Evolutionary conservation across 2,113 vertebrate species (phyloP).

Genomic region (Vulpes lagopus): DNA sequence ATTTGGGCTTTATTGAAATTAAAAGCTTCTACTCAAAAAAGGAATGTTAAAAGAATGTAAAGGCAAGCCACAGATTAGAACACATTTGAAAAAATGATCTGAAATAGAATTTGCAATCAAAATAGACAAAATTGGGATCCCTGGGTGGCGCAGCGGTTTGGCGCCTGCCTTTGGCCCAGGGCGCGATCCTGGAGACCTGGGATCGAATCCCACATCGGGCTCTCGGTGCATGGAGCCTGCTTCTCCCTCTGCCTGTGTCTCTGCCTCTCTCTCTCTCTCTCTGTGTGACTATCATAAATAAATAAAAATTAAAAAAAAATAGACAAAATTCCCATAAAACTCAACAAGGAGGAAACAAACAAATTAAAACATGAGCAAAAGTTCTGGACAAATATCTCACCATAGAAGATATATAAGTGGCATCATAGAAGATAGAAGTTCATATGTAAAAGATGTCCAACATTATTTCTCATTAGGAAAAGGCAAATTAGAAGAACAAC

Average conservation of each 20-base stretch:
- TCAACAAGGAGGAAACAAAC: neutral
- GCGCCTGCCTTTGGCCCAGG: no score
- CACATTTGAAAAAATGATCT: neutral
- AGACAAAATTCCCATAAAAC: neutral
- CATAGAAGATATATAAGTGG: neutral
- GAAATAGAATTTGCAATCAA: neutral
- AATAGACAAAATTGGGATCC: neutral
- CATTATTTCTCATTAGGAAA: neutral
- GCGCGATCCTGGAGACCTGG: no score
- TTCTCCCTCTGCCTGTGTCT: no score
- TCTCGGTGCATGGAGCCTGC: no score
- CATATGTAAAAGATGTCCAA: neutral
- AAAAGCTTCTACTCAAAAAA: neutral
- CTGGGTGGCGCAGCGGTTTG: no score
- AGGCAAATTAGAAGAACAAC: neutral
- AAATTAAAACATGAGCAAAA: neutral
- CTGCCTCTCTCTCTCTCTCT: no score
- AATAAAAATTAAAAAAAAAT: no score
- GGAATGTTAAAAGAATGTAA: neutral
- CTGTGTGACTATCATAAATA: no score
- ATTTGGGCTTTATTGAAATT: neutral
- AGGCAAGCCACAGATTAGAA: neutral
- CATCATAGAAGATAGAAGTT: no score
- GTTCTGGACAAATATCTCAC: neutral
- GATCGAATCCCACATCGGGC: no score